phyloP scores from a whole-genome alignment of 2,797 vertebrate genomes.

The Ceryle rudis region DNA sequence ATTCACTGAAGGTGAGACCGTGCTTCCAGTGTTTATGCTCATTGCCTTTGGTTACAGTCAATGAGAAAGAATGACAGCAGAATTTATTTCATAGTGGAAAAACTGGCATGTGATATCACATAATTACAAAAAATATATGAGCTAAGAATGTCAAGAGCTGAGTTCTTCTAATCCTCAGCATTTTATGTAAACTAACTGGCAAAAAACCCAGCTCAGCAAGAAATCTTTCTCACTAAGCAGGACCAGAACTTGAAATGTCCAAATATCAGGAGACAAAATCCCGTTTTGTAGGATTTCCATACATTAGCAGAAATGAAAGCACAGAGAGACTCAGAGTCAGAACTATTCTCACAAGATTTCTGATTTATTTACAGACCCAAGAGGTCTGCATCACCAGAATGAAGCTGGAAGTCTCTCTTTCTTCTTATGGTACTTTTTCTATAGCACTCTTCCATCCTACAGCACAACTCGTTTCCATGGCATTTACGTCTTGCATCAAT shows the following conservation, averaged over 20 bases:
- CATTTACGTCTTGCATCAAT: background rate
- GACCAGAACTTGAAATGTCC: background rate
- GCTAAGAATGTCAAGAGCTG: background rate
- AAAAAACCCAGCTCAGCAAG: background rate
- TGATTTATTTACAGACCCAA: background rate
- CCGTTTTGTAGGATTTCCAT: background rate
- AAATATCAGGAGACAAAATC: background rate
- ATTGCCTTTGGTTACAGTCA: background rate
- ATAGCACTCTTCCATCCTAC: background rate
- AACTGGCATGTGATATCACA: background rate
- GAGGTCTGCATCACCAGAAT: background rate
- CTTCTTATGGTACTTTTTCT: background rate
- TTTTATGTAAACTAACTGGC: conserved; percentile 7
- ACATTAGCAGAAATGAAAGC: background rate
- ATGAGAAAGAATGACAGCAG: background rate
- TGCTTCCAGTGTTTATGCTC: background rate
- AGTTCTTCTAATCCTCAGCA: conserved; percentile 8
- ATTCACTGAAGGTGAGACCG: background rate
- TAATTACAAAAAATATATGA: background rate
- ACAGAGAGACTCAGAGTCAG: background rate
- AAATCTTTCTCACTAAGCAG: background rate
- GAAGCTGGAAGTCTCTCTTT: background rate
- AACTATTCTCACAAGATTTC: background rate
- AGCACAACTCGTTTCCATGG: background rate
- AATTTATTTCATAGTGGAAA: background rate